These are phyloP conservation scores for Hycleus phaleratus DNA, from an alignment of 1,140 invertebrate species.

Conservation along the genomic window DNA sequence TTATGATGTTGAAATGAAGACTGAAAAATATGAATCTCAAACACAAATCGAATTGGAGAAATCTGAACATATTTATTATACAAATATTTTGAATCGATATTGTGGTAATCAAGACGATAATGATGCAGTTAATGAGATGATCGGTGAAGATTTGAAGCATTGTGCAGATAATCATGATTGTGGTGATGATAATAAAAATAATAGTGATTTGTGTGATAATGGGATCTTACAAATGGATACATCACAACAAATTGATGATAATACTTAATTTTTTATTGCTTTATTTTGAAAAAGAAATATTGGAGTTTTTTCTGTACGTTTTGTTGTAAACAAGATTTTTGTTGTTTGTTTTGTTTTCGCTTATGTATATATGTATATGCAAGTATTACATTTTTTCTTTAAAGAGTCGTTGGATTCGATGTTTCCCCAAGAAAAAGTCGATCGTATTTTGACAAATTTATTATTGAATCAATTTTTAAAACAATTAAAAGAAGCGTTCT, in stretches of 20 bases:
- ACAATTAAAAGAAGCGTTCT: background rate
- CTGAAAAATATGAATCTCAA: constrained; percentile 25
- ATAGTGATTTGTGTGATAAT: background rate
- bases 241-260: constrained; percentile 1
- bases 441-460: background rate
- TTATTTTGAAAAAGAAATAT: too few species aligned
- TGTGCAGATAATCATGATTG: constrained; percentile 1
- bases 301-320: constrained; percentile 3
- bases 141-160: constrained; percentile 13
- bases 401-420: constrained; percentile 4
- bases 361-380: constrained; percentile 13
- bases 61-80: constrained; percentile 27
- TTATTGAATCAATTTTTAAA: background rate
- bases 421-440: background rate
- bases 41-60: constrained; percentile 3
- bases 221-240: background rate
- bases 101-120: constrained; percentile 22
- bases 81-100: constrained; percentile 22
- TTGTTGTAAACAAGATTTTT: constrained; percentile 9
- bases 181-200: background rate
- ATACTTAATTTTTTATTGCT: constrained; percentile 12
- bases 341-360: constrained; percentile 14
- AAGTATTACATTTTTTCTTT: constrained; percentile 18
- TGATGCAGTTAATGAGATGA: constrained; percentile 14
- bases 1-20: constrained; percentile 1